Evolutionary conservation across 2,797 vertebrate genomes (phyloP).

Genomic region (Silurus lanzhouensis): DNA sequence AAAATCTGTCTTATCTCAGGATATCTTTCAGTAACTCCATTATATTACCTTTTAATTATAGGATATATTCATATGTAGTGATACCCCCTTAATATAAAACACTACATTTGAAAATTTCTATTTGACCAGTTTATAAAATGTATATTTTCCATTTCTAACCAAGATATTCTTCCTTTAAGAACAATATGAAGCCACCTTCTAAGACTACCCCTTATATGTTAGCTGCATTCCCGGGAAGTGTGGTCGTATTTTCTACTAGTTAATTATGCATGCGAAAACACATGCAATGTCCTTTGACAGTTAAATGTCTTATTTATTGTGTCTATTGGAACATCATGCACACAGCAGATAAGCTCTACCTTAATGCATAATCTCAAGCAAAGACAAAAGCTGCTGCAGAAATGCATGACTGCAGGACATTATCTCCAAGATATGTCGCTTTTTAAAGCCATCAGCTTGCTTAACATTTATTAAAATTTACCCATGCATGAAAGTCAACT

Average conservation of each 20-base stretch:
- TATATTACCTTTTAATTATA: too few species aligned
- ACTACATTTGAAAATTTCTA: neutral
- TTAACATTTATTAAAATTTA: slow-evolving; percentile 27
- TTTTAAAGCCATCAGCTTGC: slow-evolving; percentile 27
- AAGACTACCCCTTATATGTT: neutral
- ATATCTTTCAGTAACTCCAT: neutral
- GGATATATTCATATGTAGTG: neutral
- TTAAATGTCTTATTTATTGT: slow-evolving; percentile 25
- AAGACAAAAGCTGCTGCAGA: slow-evolving; percentile 5
- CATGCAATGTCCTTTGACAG: neutral
- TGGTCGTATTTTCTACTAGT: neutral
- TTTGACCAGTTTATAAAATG: neutral
- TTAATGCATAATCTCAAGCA: slow-evolving; percentile 3
- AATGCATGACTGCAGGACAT: neutral
- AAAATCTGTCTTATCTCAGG: neutral
- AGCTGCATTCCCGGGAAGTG: neutral
- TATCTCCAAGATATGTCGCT: slow-evolving; percentile 5
- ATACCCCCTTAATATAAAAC: neutral
- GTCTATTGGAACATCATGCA: slow-evolving; percentile 1
- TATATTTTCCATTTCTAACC: neutral
- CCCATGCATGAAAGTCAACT: slow-evolving; percentile 18
- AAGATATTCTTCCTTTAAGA: neutral
- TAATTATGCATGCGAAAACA: slow-evolving; percentile 24
- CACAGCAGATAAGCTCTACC: neutral
- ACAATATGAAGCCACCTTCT: neutral